Evolutionary conservation across 2,797 vertebrate genomes (phyloP).

Genomic region (Calcarius lapponicus): DNA sequence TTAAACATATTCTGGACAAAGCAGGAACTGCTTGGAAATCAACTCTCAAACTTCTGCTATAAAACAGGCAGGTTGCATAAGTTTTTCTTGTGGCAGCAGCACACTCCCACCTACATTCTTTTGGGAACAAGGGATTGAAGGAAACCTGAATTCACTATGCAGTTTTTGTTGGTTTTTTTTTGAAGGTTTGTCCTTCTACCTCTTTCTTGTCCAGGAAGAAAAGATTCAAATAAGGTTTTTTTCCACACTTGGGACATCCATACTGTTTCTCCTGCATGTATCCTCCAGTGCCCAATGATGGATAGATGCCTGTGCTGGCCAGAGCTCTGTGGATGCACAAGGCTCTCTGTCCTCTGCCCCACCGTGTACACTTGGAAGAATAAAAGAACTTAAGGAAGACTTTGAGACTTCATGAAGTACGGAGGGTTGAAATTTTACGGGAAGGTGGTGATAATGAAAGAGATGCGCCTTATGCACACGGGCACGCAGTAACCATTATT

Average conservation of each 20-base stretch:
- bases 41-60: not conserved
- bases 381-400: not conserved
- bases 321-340: not conserved
- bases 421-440: not conserved
- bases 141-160: not conserved
- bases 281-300: not conserved
- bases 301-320: not conserved
- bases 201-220: not conserved
- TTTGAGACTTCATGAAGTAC: not conserved
- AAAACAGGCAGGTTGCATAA: accelerated
- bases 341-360: not conserved
- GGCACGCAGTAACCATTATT: no score
- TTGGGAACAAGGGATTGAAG: not conserved
- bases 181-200: not conserved
- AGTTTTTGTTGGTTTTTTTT: not conserved
- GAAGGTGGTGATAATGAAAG: not conserved
- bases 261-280: not conserved
- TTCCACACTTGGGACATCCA: not conserved
- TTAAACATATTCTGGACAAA: not conserved
- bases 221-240: not conserved
- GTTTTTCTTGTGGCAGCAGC: not conserved
- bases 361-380: not conserved
- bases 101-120: not conserved
- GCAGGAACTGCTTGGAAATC: not conserved
- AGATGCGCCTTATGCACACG: accelerated